Base-by-base conservation (phyloP, 2,888 invertebrate species). In the Morinoia aosen region DNA sequence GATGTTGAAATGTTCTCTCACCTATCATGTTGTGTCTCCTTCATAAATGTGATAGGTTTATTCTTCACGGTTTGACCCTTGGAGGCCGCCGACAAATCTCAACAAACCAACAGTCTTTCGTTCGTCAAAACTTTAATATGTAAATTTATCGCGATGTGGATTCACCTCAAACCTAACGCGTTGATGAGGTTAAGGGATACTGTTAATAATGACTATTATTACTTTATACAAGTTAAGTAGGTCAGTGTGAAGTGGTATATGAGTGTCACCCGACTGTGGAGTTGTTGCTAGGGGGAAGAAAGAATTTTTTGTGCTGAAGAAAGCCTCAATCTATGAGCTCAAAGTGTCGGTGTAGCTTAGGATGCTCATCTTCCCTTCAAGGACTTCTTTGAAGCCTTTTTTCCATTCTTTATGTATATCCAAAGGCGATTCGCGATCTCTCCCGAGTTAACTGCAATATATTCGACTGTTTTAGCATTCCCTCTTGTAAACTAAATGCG, bases 41-140 rank as follows among this genome's bases (percentile, higher is more conserved):
- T 93, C 93, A 93, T 93, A 93, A 93, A 93, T 93, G 93, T 93
- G 93, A 93, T 93, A 93, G 93, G 93, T 93, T 93, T 93, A 93
- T 93, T 93, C 93, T 93, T 57, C 93, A 93, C 93, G 93, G 93
- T 93, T 48, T 57, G 93, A 39, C 93, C 93, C 48, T 33, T 57
- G 11, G 93, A 56, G 93, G 93, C 93, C 33, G 48, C 93, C 95
- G 95, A 61, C n/a, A 95, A 95, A 95, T 95, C 95, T 95, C 95
- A 95, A 95, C 58, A 95, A 95, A 95, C 95, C 95, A 48, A 64
- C 95, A 95, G 95, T 95, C 95, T 95, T 95, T 95, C 95, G 95
- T 95, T 95, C 95, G 95, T 64, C 95, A 95, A 95, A 95, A 95
- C 93, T 93, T 57, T 93, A 93, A 93, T 93, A 93, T 93, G 57